Base-by-base conservation (phyloP, 2,113 vertebrate species). In the Apteryx mantelli region DNA sequence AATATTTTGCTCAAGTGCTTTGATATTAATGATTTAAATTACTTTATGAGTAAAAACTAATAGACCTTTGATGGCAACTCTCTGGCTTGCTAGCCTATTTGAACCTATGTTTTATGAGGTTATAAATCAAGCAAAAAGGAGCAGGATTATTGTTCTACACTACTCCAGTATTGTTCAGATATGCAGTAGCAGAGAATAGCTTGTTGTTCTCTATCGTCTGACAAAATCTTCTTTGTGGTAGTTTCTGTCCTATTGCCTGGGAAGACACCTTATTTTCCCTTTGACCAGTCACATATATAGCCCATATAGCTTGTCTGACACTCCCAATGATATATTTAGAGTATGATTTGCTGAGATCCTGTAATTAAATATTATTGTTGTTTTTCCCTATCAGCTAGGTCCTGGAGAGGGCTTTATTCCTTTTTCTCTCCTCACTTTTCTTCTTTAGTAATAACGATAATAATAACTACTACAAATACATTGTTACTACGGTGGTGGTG, bases 1-100 rank as follows among this genome's bases (percentile, higher is more conserved):
- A 46, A 5, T 60, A 22, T 48, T n/a, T 93, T 78, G 1, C 42
- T 64, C 16, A 79, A 88, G 38, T 68, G 13, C 20, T 77, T 78
- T 83, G 40, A 24, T 93, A 70, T 77, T 77, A 86, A 78, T 88
- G 22, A 74, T 44, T 46, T 88, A 34, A 38, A 56, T 77, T 95
- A 65, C 34, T 73, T 79, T 25, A 82, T 25, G 7, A 86, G 5
- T 81, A 81, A 93, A 94, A 79, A 21, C 36, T 56, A 36, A 58
- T 66, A 86, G 64, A 75, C 17, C 20, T 88, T 80, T 58, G 79
- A 30, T 53, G 11, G 44, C 20, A 89, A 88, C 22, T 19, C 18
- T 53, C 34, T 82, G 46, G 14, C 42, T 87, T 93, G 34, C 69
- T 82, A 91, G 46, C 3, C 18, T 2, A 1, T 8, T 56, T 82